These are phyloP conservation scores for Brachypodius melanocephalos DNA, from an alignment of 2,113 vertebrate genomes.

Conservation along the genomic window DNA sequence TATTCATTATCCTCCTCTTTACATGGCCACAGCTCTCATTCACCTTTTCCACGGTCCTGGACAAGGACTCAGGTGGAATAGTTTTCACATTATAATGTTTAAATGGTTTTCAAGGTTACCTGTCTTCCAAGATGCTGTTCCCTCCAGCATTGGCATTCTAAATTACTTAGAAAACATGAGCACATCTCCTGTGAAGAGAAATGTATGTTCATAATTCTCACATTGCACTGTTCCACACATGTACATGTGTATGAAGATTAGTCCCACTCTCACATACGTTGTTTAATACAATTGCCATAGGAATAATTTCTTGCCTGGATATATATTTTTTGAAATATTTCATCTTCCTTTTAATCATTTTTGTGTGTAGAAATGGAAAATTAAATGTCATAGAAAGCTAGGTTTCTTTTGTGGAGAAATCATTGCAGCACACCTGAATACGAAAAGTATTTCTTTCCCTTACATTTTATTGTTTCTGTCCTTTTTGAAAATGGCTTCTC, in stretches of 20 bases:
- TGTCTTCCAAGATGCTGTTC: neutral
- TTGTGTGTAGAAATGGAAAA: neutral
- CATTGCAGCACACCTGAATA: neutral
- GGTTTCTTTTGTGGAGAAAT: neutral
- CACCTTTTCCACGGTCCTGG: neutral
- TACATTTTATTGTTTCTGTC: neutral
- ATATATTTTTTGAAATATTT: neutral
- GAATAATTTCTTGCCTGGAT: neutral
- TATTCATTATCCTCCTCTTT: neutral
- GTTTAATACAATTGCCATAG: neutral
- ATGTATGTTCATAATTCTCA: neutral
- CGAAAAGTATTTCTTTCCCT: neutral
- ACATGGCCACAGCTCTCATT: neutral
- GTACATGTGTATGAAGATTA: neutral
- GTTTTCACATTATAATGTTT: neutral
- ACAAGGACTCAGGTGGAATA: neutral
- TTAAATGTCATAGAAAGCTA: neutral
- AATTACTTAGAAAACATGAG: neutral
- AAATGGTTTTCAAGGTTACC: neutral
- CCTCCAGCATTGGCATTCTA: neutral
- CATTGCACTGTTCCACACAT: neutral
- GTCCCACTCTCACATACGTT: neutral
- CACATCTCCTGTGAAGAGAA: neutral
- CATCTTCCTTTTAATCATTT: neutral
- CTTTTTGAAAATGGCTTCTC: neutral